Base-by-base conservation (phyloP, 2,888 invertebrate genomes). In the Drosophila tripunctata region DNA sequence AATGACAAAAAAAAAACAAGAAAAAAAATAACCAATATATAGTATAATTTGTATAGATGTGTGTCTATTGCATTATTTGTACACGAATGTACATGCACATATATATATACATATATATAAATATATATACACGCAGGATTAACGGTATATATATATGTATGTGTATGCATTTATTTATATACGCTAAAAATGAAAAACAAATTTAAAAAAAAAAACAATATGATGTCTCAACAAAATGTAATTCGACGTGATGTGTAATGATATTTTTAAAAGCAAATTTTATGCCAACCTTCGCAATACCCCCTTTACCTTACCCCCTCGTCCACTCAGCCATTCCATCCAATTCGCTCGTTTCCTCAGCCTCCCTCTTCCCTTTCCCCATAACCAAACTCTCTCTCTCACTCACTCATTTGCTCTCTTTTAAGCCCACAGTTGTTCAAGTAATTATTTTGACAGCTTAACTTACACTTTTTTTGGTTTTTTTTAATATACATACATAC, bases 31-130 rank as follows among this genome's bases (percentile, higher is more conserved):
- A 75, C 68, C 75, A 73, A 87, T 88, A 85, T 81, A 81, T 89
- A 90, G 89, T 79, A 85, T 90, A 89, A 90, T 89, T 89, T 90
- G 89, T 90, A 89, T 89, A 90, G 89, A 89, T 88, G 80, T 89
- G 90, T 89, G 90, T 89, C 89, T 89, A 89, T 89, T 89, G 88
- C 89, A 89, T 89, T 87, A 86, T 79, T 88, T 81, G 87, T 89
- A 80, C 85, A 81, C 78, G 65, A 81, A 47, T 40, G 45, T 31
- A 44, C 36, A 43, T 40, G 38, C 22, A 55, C 40, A 60, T 60
- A 56, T 31, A 51, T 50, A 50, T 21, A 35, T 44, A 55, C 21
- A 47, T 41, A 22, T 24, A 36, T n/a, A 48, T 15, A 35, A 10
- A 31, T 33, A 30, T 17, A 56, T 19, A 41, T 19, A 52, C n/a